Percentiles rank a stretch among this genome's conserved stretches.
These are phyloP conservation scores for Synanthedon vespiformis DNA, from an alignment of 2,888 invertebrate genomes.

Conservation along the genomic window DNA sequence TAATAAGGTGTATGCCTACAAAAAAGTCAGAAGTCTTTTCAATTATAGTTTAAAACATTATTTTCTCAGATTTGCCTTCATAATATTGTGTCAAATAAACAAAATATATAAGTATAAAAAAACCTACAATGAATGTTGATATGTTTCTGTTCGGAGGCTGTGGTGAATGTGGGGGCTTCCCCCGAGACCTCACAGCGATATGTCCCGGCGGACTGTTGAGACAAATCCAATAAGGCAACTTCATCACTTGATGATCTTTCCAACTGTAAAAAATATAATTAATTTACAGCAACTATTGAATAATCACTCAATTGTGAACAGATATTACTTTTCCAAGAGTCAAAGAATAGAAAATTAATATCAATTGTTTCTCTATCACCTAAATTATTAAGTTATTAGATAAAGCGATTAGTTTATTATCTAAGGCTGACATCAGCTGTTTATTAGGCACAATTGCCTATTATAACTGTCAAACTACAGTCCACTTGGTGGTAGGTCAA, in stretches of 20 bases:
- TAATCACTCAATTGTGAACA: neutral
- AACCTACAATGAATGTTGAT: conserved; percentile 60
- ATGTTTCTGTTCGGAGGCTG: conserved; percentile 40
- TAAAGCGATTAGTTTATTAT: no score
- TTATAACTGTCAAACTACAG: no score
- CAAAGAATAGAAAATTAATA: no score
- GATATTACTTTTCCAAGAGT: no score
- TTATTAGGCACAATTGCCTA: no score
- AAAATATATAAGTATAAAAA: neutral
- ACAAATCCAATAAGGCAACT: conserved; percentile 59
- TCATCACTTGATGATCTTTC: conserved; percentile 72
- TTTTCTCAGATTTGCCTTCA: neutral
- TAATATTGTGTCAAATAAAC: neutral
- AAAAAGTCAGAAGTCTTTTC: neutral
- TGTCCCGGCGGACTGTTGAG: conserved; percentile 55
- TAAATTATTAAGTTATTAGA: no score
- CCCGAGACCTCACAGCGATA: conserved; percentile 70
- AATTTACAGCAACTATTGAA: neutral
- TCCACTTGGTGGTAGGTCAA: no score
- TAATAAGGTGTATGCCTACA: no score
- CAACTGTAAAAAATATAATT: conserved; percentile 46
- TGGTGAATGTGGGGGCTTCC: conserved; percentile 64
- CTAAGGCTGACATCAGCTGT: no score
- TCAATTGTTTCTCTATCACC: no score
- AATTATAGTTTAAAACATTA: neutral